Base-by-base conservation (phyloP, 1,140 invertebrate species). In the Drosophila melanogaster region DNA sequence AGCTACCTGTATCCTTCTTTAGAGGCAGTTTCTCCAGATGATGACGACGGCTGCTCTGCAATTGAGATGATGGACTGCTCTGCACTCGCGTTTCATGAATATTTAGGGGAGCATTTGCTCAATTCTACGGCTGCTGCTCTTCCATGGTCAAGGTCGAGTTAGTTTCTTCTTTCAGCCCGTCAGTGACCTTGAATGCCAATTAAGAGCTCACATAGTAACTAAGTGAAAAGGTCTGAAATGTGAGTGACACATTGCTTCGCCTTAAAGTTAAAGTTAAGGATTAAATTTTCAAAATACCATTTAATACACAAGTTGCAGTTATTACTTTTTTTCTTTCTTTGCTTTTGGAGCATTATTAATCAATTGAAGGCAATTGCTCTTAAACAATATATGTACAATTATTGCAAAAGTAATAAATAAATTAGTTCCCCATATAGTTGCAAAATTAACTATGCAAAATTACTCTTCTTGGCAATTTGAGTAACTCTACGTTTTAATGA, bases 401-500 rank as follows among this genome's bases (percentile, higher is more conserved):
- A 38, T 2, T 8, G 0, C 37, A 38, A 38, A 38, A 14, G 37
- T 38, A 38, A 38, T 38, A 38, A 38, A 38, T 38, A 38, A 38
- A 30, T 30, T 10, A 30, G 30, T 2, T 30, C 30, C 7, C 30
- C 30, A 30, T 30, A 30, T 7, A 10, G 7, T 10, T 30, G 30
- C 1, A 30, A 30, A 30, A 8, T 30, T 30, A 30, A 30, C 30
- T 30, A 10, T 30, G 30, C 30, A 30, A 30, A 30, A 30, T 30
- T 30, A 30, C 30, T 30, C 30, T 30, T 30, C 60, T 37, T 72
- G 57, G 59, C 56, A 54, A 35, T 79, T 50, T 44, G 47, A 56
- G 49, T 65, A 56, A 50, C 61, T 58, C 79, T 50, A 71, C 75
- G 54, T 67, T 57, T n/a, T 53, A 47, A 65, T 75, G 64, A 33